Conservation (phyloP, 2,888 invertebrate genomes). For the Sussaba pulchella region DNA sequence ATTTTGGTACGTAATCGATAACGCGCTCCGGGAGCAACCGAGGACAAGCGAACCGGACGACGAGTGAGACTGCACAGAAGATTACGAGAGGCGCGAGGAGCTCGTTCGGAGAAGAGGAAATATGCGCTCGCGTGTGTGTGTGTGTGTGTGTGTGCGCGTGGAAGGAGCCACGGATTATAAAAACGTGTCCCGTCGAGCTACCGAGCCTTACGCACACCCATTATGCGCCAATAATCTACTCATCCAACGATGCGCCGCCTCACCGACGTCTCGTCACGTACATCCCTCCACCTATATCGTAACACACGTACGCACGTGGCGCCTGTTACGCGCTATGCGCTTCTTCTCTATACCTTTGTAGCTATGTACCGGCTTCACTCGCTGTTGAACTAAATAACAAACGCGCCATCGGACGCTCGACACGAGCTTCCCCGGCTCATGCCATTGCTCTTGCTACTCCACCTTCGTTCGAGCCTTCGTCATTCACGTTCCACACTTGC, state of each 20-base stretch:
- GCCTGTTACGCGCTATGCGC: conserved; percentile 63
- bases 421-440: neutral
- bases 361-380: conserved; percentile 4
- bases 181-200: conserved; percentile 20
- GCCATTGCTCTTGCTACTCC: neutral
- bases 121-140: too few relatives aligned
- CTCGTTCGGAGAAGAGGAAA: neutral
- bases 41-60: conserved; percentile 6
- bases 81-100: neutral
- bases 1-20: conserved; percentile 35
- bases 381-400: conserved; percentile 54
- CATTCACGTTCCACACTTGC: conserved; percentile 5
- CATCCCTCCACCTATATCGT: neutral
- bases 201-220: conserved; percentile 28
- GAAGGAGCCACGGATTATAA: conserved; percentile 18
- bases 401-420: conserved; percentile 42
- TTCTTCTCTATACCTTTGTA: conserved; percentile 14
- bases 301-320: conserved; percentile 59
- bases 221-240: conserved; percentile 52
- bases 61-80: neutral
- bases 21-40: conserved; percentile 1
- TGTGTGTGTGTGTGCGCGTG: too few relatives aligned
- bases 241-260: conserved; percentile 20
- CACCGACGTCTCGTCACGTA: conserved; percentile 52
- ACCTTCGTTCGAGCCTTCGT: neutral